Conservation (phyloP, 2,113 vertebrate species). For the Platysteira castanea region DNA sequence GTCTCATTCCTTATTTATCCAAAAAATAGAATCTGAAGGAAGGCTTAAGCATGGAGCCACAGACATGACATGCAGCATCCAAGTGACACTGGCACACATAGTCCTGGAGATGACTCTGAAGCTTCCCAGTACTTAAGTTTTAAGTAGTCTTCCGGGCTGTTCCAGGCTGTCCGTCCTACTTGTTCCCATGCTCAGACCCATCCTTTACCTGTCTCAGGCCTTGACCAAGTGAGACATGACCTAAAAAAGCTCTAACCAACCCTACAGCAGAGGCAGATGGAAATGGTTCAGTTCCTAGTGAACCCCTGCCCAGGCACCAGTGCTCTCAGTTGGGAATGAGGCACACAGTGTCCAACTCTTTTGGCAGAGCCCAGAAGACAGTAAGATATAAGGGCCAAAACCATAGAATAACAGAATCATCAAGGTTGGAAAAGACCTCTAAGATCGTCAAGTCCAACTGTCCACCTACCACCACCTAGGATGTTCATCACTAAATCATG, state of each 20-base stretch:
- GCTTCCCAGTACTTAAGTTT: background rate
- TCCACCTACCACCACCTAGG: background rate
- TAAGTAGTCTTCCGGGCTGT: background rate
- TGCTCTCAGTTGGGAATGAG: background rate
- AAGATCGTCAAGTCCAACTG: too few species aligned
- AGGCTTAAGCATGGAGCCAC: background rate
- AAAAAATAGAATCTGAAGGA: background rate
- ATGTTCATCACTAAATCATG: background rate
- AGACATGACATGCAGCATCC: background rate
- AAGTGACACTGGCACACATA: background rate
- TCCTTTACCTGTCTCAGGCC: background rate
- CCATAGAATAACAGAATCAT: background rate
- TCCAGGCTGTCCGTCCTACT: background rate
- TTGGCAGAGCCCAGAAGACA: background rate
- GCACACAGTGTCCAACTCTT: accelerated
- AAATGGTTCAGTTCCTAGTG: background rate
- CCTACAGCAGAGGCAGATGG: background rate
- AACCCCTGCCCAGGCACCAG: background rate
- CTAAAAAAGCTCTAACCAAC: background rate
- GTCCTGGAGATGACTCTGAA: background rate
- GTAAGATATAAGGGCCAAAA: accelerated
- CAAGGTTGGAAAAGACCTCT: background rate
- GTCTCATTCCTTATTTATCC: background rate
- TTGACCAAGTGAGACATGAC: background rate
- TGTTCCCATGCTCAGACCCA: background rate